phyloP scores from a whole-genome alignment of 2,113 vertebrate species.

The Alethe castanea region DNA sequence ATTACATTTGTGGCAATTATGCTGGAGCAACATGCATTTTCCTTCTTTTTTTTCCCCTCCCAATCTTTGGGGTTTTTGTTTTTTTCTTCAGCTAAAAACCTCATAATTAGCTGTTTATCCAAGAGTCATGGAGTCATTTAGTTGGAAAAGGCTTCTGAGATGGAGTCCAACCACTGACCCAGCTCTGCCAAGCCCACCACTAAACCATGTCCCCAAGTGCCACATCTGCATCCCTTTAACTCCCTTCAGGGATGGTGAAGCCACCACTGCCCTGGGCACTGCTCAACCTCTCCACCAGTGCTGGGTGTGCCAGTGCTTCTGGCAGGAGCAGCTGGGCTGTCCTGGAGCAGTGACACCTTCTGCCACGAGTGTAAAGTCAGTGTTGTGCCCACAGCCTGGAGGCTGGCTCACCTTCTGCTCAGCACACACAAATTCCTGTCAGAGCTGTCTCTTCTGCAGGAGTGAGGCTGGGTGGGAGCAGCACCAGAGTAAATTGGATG shows the following conservation, averaged over 20 bases:
- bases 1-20: neutral
- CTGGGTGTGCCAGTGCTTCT: neutral
- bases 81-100: neutral
- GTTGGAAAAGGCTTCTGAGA: neutral
- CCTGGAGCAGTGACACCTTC: neutral
- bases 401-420: neutral
- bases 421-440: neutral
- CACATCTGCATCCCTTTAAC: neutral
- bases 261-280: neutral
- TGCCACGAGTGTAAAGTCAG: too few relatives aligned
- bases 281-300: neutral
- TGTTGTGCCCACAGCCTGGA: accelerated
- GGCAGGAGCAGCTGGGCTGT: neutral
- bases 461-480: neutral
- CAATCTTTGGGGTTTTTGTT: accelerated
- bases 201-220: accelerated
- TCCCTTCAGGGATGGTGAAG: neutral
- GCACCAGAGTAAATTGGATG: neutral
- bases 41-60: neutral
- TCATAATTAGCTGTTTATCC: neutral
- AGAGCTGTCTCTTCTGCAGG: neutral
- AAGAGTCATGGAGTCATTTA: neutral
- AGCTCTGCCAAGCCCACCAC: neutral
- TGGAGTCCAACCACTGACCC: neutral
- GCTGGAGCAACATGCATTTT: neutral